A percentile compares a stretch with the other conserved stretches of the same genome.
Evolutionary conservation across 2,113 vertebrate species (phyloP).

Genomic region (Sinocyclocheilus anshuiensis): DNA sequence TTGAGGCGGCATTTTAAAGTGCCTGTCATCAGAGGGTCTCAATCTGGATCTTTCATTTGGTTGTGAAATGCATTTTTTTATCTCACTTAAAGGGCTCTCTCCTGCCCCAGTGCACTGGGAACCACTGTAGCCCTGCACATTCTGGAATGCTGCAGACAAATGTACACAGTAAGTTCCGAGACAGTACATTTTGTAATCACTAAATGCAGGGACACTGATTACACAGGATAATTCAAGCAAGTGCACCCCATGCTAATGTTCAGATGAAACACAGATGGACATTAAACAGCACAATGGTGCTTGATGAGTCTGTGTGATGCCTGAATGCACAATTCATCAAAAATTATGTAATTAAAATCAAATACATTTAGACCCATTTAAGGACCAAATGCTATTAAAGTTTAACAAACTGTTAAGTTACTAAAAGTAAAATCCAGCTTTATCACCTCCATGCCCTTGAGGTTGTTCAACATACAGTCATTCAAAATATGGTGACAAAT

Average conservation of each 20-base stretch:
- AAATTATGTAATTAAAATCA: not conserved
- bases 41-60: not conserved
- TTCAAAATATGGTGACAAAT: not conserved
- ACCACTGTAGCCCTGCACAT: not conserved
- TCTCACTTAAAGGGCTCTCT: not conserved
- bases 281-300: not conserved
- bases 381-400: not conserved
- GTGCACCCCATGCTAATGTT: not conserved
- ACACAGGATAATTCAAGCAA: not conserved
- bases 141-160: not conserved
- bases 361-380: not conserved
- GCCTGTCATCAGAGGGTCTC: not conserved
- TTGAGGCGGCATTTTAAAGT: not conserved
- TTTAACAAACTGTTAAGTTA: not conserved
- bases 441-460: not conserved
- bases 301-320: not conserved
- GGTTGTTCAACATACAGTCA: not conserved
- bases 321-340: not conserved
- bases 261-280: constrained; percentile 14
- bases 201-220: constrained; percentile 49
- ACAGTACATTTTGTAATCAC: not conserved
- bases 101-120: not conserved
- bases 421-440: not conserved
- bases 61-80: constrained; percentile 9
- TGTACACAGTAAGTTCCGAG: not conserved